Conservation (phyloP, 2,113 vertebrate genomes). For the Burhinus oedicnemus region DNA sequence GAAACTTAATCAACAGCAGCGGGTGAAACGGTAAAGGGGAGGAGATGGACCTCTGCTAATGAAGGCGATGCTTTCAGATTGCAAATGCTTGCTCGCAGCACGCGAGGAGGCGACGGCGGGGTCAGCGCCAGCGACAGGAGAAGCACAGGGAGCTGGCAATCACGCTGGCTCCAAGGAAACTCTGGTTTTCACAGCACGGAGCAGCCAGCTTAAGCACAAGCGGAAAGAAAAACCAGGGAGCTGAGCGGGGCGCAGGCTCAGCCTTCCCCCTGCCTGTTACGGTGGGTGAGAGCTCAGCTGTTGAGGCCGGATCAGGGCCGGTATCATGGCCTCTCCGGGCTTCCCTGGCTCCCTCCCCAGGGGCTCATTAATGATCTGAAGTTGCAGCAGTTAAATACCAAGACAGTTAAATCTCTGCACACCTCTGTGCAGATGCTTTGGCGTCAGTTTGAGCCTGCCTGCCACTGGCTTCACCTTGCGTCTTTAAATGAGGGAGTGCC, state of each 20-base stretch:
- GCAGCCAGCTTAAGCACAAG: not conserved
- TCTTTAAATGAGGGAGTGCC: not conserved
- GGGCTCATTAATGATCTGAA: not conserved
- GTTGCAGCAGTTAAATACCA: not conserved
- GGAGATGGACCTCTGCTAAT: constrained; percentile 4
- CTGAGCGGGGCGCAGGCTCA: not conserved
- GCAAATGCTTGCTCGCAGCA: not conserved
- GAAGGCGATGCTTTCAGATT: not conserved
- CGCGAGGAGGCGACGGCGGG: not conserved
- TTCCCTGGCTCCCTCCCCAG: not conserved
- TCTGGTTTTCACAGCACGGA: not conserved
- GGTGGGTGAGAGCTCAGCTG: not conserved
- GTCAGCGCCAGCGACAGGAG: not conserved
- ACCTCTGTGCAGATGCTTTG: not conserved
- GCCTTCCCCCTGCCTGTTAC: not conserved
- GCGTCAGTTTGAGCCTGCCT: not conserved
- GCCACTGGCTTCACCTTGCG: not conserved
- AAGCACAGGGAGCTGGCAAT: accelerated
- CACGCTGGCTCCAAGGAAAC: not conserved
- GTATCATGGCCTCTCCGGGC: accelerated
- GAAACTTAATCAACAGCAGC: constrained; percentile 53
- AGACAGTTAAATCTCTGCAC: not conserved
- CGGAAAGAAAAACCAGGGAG: not conserved
- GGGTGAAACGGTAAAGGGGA: not conserved
- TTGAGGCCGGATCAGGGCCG: accelerated